Evolutionary conservation across 2,888 invertebrate genomes (phyloP).

Genomic region (Cylindroiulus punctatus): DNA sequence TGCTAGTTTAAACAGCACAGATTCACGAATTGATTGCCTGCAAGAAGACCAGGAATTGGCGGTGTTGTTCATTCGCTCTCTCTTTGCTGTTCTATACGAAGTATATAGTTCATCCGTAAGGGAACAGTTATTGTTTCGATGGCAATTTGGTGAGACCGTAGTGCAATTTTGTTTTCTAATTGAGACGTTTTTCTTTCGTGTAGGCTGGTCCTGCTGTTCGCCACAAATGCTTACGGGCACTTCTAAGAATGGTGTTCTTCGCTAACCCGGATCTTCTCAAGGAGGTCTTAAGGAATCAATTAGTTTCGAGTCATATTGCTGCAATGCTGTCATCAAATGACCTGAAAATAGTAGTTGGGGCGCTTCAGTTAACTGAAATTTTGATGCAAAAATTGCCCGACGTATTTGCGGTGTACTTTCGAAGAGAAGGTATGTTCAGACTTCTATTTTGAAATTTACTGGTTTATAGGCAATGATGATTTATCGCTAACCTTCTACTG

Average conservation of each 20-base stretch:
- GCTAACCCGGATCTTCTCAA: slow-evolving; percentile 86
- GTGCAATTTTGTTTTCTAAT: background rate
- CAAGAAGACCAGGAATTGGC: slow-evolving; percentile 77
- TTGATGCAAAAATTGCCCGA: slow-evolving; percentile 96
- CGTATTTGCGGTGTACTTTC: slow-evolving; percentile 93
- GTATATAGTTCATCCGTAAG: slow-evolving; percentile 91
- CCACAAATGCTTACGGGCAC: slow-evolving; percentile 94
- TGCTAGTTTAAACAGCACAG: slow-evolving; percentile 63
- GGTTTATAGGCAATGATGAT: background rate
- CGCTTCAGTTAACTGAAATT: slow-evolving; percentile 95
- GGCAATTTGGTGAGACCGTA: too few species aligned
- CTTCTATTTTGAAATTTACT: background rate
- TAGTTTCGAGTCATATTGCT: slow-evolving; percentile 95
- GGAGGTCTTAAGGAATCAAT: slow-evolving; percentile 74
- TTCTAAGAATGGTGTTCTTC: slow-evolving; percentile 96
- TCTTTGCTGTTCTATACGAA: slow-evolving; percentile 95
- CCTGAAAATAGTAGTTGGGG: slow-evolving; percentile 94
- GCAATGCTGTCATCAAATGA: slow-evolving; percentile 98
- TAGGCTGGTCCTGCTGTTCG: slow-evolving; percentile 94
- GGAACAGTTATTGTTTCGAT: slow-evolving; percentile 55
- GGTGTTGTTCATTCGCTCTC: slow-evolving; percentile 77
- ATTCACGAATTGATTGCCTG: slow-evolving; percentile 77
- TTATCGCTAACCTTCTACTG: slow-evolving; percentile 13
- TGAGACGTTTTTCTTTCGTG: slow-evolving; percentile 43
- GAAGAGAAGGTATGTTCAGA: slow-evolving; percentile 80